A percentile compares a stretch with the other conserved stretches of the same genome.
Conservation (phyloP, 2,888 invertebrate genomes). For the Cephus rjabovi region DNA sequence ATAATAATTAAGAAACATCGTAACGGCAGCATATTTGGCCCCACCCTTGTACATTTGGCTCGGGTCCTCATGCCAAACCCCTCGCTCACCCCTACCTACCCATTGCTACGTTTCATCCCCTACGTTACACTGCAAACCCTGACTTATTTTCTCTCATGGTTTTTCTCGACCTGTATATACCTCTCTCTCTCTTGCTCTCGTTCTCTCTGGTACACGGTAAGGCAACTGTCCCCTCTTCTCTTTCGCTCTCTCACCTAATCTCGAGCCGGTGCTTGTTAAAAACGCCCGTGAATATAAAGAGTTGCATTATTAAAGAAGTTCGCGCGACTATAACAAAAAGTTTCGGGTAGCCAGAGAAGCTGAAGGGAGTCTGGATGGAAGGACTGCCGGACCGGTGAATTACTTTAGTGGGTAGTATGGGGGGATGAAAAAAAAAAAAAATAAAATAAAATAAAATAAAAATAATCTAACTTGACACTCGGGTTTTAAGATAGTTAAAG, state of each 20-base stretch:
- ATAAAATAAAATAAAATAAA: constrained; percentile 1
- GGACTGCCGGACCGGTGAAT: constrained; percentile 13
- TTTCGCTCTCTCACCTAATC: constrained; percentile 56
- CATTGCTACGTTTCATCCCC: constrained; percentile 26
- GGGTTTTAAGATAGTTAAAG: neutral
- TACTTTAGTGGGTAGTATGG: constrained; percentile 2
- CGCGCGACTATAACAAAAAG: constrained; percentile 63
- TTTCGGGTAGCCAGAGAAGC: constrained; percentile 39
- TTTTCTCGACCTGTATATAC: constrained; percentile 15
- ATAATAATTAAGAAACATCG: constrained; percentile 67
- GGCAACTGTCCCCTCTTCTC: constrained; percentile 8
- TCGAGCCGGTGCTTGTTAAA: constrained; percentile 63
- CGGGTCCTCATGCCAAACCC: neutral
- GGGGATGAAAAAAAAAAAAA: neutral
- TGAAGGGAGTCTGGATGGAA: constrained; percentile 21
- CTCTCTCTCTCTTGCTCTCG: constrained; percentile 19
- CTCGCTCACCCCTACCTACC: constrained; percentile 12
- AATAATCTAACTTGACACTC: constrained; percentile 4
- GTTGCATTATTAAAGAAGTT: constrained; percentile 68
- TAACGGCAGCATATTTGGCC: constrained; percentile 59
- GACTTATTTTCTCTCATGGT: constrained; percentile 25
- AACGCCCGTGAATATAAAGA: constrained; percentile 68
- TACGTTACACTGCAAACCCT: constrained; percentile 24
- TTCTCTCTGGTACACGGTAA: neutral
- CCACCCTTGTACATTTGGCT: constrained; percentile 34